Base-by-base conservation (phyloP, 2,888 invertebrate genomes). In the Terebella lapidaria region DNA sequence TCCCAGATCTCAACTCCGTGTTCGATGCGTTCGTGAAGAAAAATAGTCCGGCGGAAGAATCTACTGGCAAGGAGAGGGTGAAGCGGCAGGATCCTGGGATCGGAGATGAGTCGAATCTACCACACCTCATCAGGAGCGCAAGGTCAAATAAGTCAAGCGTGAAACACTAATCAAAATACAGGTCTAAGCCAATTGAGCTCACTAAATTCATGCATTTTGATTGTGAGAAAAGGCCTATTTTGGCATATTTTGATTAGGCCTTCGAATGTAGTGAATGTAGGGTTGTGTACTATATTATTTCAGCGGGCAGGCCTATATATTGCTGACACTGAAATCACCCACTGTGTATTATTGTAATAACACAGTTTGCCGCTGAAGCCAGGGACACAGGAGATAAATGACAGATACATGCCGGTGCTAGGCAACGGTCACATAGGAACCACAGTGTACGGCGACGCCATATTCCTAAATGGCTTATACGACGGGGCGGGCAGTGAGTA, bases 331-430 rank as follows among this genome's bases (percentile, higher is more conserved):
- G n/a, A n/a, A n/a, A n/a, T n/a, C n/a, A n/a, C n/a, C n/a, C n/a
- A n/a, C n/a, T n/a, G n/a, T n/a, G n/a, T n/a, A n/a, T n/a, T 35
- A 35, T 15, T n/a, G 10, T 35, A 35, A 15, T 35, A 15, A 10
- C 30, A 25, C 56, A 60, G 60, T 15, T 27, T 60, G 25, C 60
- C 60, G 26, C 28, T 42, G 51, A 24, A 35, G 20, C 42, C 60
- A 15, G 35, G 29, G 27, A 52, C 20, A 20, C 22, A 5, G 20
- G 25, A 54, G n/a, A 57, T 65, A 27, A 67, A 67, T 45, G 20
- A 52, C 42, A 58, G 70, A n/a, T 67, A 68, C 58, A 65, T 71
- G 68, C 68, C 70, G 2, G 65, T 66, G 0, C 53, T 71, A 2
- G 68, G 67, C 4, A 69, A 67, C 56, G 70, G 70, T 3, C 62